phyloP scores from a whole-genome alignment of 1,140 invertebrate genomes.

The Amphibalanus amphitrite region DNA sequence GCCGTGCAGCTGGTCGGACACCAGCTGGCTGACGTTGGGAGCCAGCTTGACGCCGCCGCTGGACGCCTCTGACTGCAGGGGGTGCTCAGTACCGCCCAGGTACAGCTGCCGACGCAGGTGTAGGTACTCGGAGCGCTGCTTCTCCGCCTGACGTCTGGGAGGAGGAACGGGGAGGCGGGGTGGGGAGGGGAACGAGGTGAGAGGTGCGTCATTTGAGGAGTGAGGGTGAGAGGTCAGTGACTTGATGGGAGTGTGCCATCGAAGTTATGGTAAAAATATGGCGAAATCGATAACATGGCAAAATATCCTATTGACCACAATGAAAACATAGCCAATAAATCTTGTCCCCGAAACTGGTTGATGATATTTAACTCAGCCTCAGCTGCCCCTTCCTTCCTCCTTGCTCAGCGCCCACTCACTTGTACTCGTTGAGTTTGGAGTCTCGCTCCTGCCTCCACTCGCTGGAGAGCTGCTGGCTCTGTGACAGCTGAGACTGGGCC shows the following conservation, averaged over 20 bases:
- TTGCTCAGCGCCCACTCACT: not conserved
- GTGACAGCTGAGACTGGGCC: not conserved
- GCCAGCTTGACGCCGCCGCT: not conserved
- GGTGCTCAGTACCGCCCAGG: not conserved
- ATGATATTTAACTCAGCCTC: too few species aligned
- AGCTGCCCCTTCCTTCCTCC: too few species aligned
- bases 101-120: not conserved
- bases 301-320: too few species aligned
- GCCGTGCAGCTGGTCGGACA: not conserved
- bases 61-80: not conserved
- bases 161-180: too few species aligned
- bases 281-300: too few species aligned
- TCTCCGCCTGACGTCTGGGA: not conserved
- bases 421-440: not conserved
- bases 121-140: not conserved
- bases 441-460: not conserved
- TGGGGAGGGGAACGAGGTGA: too few species aligned
- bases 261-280: too few species aligned
- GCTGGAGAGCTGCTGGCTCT: not conserved
- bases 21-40: not conserved
- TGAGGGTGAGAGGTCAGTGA: not conserved
- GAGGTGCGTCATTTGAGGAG: too few species aligned
- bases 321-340: too few species aligned
- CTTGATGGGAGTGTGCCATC: too few species aligned
- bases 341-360: too few species aligned